These are phyloP conservation scores for Stomatorhinus walkeri DNA, from an alignment of 2,797 vertebrate species.

Conservation along the genomic window DNA sequence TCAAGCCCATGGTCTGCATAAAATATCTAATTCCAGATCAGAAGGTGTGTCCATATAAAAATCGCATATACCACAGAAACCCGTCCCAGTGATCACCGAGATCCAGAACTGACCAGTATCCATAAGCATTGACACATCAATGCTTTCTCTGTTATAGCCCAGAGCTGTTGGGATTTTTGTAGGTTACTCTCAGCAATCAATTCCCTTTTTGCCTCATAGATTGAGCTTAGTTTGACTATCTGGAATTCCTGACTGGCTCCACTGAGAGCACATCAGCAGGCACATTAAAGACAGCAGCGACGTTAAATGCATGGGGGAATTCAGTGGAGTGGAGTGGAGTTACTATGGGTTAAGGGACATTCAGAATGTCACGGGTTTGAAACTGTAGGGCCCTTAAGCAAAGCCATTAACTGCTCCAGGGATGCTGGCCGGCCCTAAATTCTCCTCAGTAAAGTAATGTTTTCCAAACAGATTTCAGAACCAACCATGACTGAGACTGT, in stretches of 20 bases:
- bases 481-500: not conserved
- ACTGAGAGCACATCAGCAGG: not conserved
- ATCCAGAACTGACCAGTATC: not conserved
- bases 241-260: not conserved
- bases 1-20: not conserved
- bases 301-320: not conserved
- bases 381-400: not conserved
- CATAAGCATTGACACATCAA: slow-evolving; percentile 17
- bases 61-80: not conserved
- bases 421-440: not conserved
- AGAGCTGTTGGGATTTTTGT: not conserved
- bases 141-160: slow-evolving; percentile 1
- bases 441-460: not conserved
- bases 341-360: not conserved
- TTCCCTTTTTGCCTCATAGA: slow-evolving; percentile 37
- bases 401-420: not conserved
- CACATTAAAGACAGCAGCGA: not conserved
- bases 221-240: not conserved
- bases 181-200: slow-evolving; percentile 36
- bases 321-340: not conserved
- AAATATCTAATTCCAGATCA: not conserved
- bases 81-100: not conserved
- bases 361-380: not conserved
- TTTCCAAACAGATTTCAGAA: not conserved
- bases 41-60: not conserved